Evolutionary conservation across 2,797 vertebrate genomes (phyloP).

Genomic region (Ctenosaura bakeri): DNA sequence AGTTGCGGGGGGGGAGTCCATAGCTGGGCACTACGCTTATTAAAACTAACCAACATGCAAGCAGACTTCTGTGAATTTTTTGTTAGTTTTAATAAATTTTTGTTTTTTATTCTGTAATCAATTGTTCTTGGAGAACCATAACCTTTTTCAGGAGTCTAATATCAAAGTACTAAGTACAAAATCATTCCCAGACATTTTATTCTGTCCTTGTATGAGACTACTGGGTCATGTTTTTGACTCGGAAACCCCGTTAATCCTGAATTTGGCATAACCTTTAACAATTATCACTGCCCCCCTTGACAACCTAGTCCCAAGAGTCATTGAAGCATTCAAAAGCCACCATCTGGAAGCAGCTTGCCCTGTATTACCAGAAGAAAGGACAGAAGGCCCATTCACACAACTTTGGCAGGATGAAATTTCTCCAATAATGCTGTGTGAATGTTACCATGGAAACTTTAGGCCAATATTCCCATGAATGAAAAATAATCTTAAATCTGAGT

Average conservation of each 20-base stretch:
- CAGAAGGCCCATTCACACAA: background rate
- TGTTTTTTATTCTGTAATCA: background rate
- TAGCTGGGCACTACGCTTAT: background rate
- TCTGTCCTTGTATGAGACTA: background rate
- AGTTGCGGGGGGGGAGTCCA: background rate
- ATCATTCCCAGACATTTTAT: background rate
- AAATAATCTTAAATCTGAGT: background rate
- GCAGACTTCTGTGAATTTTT: background rate
- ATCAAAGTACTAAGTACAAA: background rate
- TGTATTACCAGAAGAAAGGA: background rate
- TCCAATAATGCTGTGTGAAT: background rate
- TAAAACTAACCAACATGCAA: background rate
- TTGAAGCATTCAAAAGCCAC: background rate
- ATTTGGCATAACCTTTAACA: background rate
- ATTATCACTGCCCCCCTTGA: background rate
- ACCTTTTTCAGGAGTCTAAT: background rate
- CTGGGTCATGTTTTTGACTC: background rate
- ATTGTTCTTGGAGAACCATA: background rate
- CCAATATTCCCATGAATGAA: background rate
- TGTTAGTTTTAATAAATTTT: background rate
- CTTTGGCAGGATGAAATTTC: background rate
- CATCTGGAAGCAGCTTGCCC: background rate
- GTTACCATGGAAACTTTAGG: background rate
- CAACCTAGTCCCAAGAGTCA: background rate
- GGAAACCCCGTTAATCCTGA: background rate